Conservation (phyloP, 2,797 vertebrate genomes). For the Jordanella pulchra region DNA sequence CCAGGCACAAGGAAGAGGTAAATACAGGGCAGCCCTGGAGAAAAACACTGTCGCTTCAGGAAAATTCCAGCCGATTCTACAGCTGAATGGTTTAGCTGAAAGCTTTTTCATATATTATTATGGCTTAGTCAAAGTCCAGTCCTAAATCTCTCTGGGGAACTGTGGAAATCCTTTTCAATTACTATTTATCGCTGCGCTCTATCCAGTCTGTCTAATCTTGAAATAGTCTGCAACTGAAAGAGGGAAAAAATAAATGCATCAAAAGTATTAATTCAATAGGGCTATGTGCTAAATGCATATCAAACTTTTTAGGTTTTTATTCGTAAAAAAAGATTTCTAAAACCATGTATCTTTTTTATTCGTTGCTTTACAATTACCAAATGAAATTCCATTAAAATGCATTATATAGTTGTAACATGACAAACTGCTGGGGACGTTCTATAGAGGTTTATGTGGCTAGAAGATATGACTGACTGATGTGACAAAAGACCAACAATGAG, state of each 20-base stretch:
- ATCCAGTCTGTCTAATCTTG: no score
- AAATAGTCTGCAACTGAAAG: no score
- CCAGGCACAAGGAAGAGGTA: neutral
- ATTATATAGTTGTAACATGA: neutral
- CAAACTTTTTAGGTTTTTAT: neutral
- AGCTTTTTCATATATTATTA: neutral
- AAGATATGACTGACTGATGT: constrained; percentile 62
- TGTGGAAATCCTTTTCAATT: neutral
- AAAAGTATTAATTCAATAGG: neutral
- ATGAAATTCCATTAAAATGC: neutral
- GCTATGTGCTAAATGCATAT: no score
- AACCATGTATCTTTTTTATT: neutral
- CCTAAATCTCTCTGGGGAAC: neutral
- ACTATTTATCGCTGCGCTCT: neutral
- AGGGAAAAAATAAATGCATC: neutral
- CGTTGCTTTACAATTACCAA: neutral
- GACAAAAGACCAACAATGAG: constrained; percentile 48
- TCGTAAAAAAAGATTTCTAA: neutral
- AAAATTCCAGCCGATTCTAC: neutral
- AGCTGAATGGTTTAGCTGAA: neutral
- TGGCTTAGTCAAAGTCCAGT: neutral
- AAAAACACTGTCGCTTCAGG: neutral
- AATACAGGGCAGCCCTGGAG: no score
- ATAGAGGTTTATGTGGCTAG: constrained; percentile 44
- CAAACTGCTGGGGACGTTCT: neutral